These are phyloP conservation scores for Diorhabda elongata DNA, from an alignment of 1,140 invertebrate species.

Conservation along the genomic window DNA sequence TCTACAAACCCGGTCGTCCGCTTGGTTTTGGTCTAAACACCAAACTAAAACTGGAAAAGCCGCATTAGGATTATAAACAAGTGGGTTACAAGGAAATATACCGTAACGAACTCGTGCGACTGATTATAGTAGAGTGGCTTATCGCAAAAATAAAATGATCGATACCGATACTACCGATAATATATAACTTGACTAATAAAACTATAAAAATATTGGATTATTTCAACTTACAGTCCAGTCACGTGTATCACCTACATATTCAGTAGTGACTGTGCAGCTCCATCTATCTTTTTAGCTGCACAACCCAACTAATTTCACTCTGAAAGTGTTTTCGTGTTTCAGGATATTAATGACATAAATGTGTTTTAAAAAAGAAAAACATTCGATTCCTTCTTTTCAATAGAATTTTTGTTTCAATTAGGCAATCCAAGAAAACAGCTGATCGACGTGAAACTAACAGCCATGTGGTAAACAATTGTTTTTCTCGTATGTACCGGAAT, in stretches of 20 bases:
- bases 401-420: too few species aligned
- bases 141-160: background rate
- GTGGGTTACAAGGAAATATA: slow-evolving; percentile 2
- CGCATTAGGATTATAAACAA: background rate
- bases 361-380: too few species aligned
- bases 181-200: too few species aligned
- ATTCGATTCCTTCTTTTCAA: too few species aligned
- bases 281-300: background rate
- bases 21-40: slow-evolving; percentile 2
- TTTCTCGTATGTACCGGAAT: too few species aligned
- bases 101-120: background rate
- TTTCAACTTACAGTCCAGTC: too few species aligned
- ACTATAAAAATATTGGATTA: too few species aligned
- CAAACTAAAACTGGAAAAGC: slow-evolving; percentile 2
- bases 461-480: too few species aligned
- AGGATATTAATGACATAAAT: background rate
- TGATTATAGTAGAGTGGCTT: background rate
- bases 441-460: too few species aligned
- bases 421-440: too few species aligned
- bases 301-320: too few species aligned
- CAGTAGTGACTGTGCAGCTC: background rate
- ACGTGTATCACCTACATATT: background rate
- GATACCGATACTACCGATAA: too few species aligned
- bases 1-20: background rate
- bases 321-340: background rate